These are phyloP conservation scores for Pygoscelis adeliae DNA, from an alignment of 2,113 vertebrate genomes.

Conservation along the genomic window DNA sequence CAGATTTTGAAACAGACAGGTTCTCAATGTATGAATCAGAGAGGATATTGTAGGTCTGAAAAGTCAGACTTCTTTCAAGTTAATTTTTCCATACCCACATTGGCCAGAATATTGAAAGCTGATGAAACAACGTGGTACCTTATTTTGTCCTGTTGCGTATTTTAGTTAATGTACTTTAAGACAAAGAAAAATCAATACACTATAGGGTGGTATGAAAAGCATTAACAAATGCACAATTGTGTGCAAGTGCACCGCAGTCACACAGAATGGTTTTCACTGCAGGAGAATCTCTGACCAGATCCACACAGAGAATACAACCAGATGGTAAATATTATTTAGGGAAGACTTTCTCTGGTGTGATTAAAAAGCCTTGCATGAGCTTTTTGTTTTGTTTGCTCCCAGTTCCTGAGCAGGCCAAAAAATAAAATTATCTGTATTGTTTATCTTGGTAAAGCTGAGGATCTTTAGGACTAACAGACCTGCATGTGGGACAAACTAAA, in stretches of 20 bases:
- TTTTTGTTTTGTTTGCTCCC: background rate
- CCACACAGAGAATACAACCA: background rate
- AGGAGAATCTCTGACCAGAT: background rate
- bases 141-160: background rate
- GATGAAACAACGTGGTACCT: background rate
- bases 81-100: background rate
- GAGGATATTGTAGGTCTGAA: background rate
- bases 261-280: background rate
- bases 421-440: background rate
- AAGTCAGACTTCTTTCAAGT: background rate
- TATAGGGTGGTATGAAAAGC: background rate
- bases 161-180: background rate
- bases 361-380: background rate
- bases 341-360: background rate
- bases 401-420: background rate
- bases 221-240: background rate
- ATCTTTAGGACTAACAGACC: background rate
- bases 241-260: background rate
- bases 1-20: background rate
- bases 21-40: background rate
- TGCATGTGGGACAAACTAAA: background rate
- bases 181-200: background rate
- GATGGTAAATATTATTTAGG: background rate
- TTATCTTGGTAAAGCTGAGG: background rate
- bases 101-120: background rate